phyloP scores from a whole-genome alignment of 2,797 vertebrate genomes.

The Pachyuromys duprasi region DNA sequence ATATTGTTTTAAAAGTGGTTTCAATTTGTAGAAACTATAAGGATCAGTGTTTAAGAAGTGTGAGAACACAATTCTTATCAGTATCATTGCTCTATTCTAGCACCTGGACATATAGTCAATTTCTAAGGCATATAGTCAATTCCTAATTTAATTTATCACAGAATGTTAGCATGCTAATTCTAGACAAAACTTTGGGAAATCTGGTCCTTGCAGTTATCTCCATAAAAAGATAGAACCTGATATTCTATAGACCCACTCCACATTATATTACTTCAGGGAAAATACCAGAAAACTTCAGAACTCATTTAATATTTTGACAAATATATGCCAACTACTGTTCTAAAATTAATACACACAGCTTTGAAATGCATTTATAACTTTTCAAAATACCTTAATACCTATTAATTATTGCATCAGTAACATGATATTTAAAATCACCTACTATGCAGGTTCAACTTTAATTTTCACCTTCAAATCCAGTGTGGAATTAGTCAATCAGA shows the following conservation, averaged over 20 bases:
- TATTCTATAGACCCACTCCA: background rate
- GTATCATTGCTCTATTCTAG: background rate
- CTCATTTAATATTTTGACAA: background rate
- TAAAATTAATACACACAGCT: background rate
- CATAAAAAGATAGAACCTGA: background rate
- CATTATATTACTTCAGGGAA: background rate
- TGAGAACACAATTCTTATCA: background rate
- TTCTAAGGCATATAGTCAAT: background rate
- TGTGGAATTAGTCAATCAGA: background rate
- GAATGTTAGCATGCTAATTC: background rate
- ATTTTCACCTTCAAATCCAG: conserved; percentile 9
- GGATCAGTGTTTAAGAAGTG: background rate
- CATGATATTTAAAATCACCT: background rate
- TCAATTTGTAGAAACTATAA: background rate
- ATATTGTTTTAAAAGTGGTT: background rate
- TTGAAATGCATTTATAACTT: background rate
- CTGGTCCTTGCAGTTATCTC: background rate
- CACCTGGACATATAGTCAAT: background rate
- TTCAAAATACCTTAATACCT: background rate
- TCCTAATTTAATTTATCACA: background rate
- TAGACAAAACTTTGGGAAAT: background rate
- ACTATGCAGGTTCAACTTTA: background rate
- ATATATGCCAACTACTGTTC: background rate
- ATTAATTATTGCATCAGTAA: background rate
- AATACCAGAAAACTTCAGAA: background rate